A percentile compares a stretch with the other conserved stretches of the same genome.
These are phyloP conservation scores for Proisotoma minuta DNA, from an alignment of 2,888 invertebrate species.

Conservation along the genomic window DNA sequence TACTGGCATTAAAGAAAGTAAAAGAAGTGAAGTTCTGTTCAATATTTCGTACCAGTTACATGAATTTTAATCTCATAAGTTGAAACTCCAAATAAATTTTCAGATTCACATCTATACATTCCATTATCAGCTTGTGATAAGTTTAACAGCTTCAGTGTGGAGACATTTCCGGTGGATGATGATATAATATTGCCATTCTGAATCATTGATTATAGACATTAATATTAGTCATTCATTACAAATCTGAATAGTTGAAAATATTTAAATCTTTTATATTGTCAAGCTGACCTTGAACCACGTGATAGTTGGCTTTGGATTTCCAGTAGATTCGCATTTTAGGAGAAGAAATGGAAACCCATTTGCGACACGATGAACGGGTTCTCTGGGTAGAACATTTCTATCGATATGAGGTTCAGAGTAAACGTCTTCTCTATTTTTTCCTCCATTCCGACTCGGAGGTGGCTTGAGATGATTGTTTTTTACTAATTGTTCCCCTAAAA, in stretches of 20 bases:
- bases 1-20: background rate
- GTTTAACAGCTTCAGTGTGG: conserved; percentile 36
- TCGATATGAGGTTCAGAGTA: conserved; percentile 35
- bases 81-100: conserved; percentile 37
- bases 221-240: too few species aligned
- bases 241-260: too few species aligned
- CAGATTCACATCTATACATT: conserved; percentile 41
- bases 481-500: background rate
- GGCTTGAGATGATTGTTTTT: conserved; percentile 28
- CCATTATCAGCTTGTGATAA: conserved; percentile 37
- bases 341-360: conserved; percentile 25
- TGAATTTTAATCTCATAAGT: conserved; percentile 31
- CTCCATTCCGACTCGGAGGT: conserved; percentile 12
- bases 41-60: conserved; percentile 33
- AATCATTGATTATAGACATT: too few species aligned
- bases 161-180: conserved; percentile 20
- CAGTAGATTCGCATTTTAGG: conserved; percentile 43
- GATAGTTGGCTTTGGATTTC: conserved; percentile 42
- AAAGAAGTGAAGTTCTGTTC: too few species aligned
- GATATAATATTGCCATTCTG: conserved; percentile 36
- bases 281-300: conserved; percentile 40
- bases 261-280: too few species aligned
- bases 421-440: conserved; percentile 18
- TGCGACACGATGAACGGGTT: conserved; percentile 9
- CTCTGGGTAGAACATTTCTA: conserved; percentile 22